Evolutionary conservation across 1,140 invertebrate genomes (phyloP).

Genomic region (Pachypeltis micranthus): DNA sequence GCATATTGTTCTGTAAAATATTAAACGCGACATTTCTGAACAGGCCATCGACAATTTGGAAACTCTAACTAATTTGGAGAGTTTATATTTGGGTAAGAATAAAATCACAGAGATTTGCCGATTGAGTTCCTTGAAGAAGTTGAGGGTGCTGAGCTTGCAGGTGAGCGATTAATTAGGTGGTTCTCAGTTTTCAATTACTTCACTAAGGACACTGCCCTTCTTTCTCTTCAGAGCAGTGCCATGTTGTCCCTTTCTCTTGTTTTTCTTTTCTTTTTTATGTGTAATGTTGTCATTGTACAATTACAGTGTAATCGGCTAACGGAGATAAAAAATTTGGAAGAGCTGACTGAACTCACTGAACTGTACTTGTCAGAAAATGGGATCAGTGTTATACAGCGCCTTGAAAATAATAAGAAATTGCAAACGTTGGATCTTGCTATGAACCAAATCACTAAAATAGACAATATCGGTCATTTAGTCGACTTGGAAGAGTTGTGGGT

Average conservation of each 20-base stretch:
- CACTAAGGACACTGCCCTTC: too few species aligned
- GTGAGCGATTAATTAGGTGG: conserved; percentile 30
- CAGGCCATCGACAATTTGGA: conserved; percentile 77
- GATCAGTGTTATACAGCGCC: conserved; percentile 59
- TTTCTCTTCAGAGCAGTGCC: too few species aligned
- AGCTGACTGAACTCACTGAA: conserved; percentile 64
- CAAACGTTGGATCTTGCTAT: conserved; percentile 81
- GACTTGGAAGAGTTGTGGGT: conserved; percentile 91
- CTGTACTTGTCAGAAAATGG: conserved; percentile 93
- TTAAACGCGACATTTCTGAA: too few species aligned
- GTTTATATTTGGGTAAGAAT: conserved; percentile 88
- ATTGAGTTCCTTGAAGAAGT: conserved; percentile 58
- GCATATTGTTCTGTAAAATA: too few species aligned
- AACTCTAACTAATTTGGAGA: conserved; percentile 55
- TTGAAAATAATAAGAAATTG: conserved; percentile 55
- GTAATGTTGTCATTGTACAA: neutral
- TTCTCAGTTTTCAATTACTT: neutral
- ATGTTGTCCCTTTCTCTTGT: conserved; percentile 21
- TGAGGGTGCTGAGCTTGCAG: conserved; percentile 79
- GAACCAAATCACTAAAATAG: conserved; percentile 73
- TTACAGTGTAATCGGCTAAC: conserved; percentile 68
- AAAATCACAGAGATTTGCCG: conserved; percentile 87
- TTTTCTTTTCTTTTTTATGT: conserved; percentile 9
- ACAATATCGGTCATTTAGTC: conserved; percentile 62
- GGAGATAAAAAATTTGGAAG: conserved; percentile 75